Conservation (phyloP, 2,888 invertebrate genomes). For the Deroplatys truncata region DNA sequence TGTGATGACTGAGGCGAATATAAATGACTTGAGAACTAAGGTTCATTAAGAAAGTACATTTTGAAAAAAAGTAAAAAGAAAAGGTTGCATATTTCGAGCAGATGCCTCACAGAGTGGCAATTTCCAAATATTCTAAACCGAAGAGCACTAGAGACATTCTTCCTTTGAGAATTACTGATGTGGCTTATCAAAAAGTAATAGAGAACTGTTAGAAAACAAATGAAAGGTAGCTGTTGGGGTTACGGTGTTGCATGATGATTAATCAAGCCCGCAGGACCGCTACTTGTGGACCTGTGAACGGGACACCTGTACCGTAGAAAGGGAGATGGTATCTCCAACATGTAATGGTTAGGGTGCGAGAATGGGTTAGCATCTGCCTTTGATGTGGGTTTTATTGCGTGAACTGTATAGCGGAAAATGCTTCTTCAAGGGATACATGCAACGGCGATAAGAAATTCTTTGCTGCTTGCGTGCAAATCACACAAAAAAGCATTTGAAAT, state of each 20-base stretch:
- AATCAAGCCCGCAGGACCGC: background rate
- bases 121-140: no score
- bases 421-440: background rate
- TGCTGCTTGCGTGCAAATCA: no score
- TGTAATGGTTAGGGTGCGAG: background rate
- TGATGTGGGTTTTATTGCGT: background rate
- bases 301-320: background rate
- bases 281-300: background rate
- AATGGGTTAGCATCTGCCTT: background rate
- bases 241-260: background rate
- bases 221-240: background rate
- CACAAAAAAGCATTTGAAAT: no score
- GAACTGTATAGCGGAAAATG: background rate
- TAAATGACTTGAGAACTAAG: no score
- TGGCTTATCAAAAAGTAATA: background rate
- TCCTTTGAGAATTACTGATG: background rate
- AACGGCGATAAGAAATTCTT: no score
- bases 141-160: background rate
- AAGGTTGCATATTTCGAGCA: no score
- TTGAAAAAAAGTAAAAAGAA: no score
- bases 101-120: no score
- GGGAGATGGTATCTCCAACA: background rate
- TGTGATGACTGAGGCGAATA: no score
- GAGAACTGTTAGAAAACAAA: background rate
- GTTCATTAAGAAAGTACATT: no score